Evolutionary conservation across 2,113 vertebrate species (phyloP).

Genomic region (Cinclus mexicanus): DNA sequence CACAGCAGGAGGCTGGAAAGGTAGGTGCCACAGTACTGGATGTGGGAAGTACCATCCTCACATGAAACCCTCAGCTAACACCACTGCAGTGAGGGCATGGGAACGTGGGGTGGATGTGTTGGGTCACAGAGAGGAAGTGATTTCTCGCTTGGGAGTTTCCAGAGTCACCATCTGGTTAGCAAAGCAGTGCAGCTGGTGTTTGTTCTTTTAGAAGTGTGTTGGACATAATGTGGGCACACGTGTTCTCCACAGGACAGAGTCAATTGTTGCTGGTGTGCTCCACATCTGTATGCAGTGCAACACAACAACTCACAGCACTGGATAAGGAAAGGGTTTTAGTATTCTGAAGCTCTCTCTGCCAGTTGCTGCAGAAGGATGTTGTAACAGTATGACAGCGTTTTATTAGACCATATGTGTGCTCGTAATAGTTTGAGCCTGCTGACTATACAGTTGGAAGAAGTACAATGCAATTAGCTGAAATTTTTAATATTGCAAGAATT

Average conservation of each 20-base stretch:
- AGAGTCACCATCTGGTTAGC: neutral
- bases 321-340: neutral
- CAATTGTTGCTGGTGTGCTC: neutral
- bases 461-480: neutral
- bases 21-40: neutral
- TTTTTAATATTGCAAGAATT: neutral
- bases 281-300: neutral
- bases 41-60: fast-evolving
- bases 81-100: fast-evolving
- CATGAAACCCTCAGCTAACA: neutral
- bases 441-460: neutral
- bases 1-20: neutral
- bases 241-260: neutral
- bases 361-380: neutral
- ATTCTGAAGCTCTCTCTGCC: neutral
- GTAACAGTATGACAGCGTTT: neutral
- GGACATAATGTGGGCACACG: neutral
- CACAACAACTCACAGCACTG: neutral
- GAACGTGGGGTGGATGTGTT: neutral
- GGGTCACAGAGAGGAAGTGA: neutral
- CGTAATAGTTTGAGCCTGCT: neutral
- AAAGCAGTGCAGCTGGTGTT: neutral
- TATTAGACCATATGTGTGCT: neutral
- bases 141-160: neutral
- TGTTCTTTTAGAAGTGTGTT: neutral